Conservation (phyloP, 2,888 invertebrate genomes). For the Cantharis nigra region DNA sequence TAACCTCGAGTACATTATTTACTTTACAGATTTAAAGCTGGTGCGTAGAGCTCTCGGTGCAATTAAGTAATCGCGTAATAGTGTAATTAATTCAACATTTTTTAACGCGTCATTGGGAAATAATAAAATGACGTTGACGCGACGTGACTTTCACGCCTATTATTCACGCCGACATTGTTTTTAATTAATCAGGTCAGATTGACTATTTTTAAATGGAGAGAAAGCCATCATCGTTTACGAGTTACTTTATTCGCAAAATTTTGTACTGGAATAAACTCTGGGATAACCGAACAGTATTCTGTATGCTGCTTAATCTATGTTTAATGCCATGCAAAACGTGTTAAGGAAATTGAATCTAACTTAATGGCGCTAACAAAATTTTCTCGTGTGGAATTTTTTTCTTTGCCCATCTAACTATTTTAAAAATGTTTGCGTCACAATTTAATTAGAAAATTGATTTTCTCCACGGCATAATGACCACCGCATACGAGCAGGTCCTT, state of each 20-base stretch:
- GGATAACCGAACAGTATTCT: not conserved
- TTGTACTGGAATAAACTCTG: not conserved
- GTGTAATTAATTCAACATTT: not conserved
- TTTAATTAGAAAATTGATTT: not conserved
- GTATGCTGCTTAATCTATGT: not conserved
- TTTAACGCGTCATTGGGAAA: not conserved
- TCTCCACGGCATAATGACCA: not conserved
- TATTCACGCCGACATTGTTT: not conserved
- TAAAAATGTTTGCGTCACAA: not conserved
- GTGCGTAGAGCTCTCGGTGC: not conserved
- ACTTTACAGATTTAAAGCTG: not conserved
- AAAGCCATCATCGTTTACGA: not conserved
- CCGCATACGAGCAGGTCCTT: not conserved
- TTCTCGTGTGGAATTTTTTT: not conserved
- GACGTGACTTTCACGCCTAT: not conserved
- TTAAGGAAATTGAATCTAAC: not conserved
- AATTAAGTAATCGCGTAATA: not conserved
- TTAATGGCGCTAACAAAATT: not conserved
- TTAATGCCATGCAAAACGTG: constrained; percentile 1
- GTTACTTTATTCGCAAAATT: not conserved
- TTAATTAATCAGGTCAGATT: not conserved
- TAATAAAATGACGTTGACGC: not conserved
- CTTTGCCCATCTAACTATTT: not conserved
- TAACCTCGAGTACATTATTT: constrained; percentile 21
- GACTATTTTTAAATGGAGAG: not conserved